These are phyloP conservation scores for Gallinago undulata DNA, from an alignment of 2,113 vertebrate genomes.

Conservation along the genomic window DNA sequence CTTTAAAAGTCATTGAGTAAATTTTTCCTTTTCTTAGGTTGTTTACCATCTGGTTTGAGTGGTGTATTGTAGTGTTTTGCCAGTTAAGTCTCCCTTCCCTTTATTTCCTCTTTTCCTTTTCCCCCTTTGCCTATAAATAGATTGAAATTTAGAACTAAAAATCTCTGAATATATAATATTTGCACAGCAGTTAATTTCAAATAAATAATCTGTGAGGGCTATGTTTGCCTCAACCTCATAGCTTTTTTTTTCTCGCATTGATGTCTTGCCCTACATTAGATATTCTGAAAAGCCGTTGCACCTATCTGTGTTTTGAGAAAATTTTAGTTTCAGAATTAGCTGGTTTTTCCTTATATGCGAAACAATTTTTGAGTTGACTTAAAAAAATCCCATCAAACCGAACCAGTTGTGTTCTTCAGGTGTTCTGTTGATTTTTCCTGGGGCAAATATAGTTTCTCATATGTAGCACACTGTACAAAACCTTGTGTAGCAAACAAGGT, in stretches of 20 bases:
- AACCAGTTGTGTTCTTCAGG: not conserved
- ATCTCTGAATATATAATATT: not conserved
- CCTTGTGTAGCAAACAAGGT: not conserved
- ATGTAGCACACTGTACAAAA: not conserved
- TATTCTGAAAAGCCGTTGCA: not conserved
- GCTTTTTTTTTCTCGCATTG: not conserved
- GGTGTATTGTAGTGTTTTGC: not conserved
- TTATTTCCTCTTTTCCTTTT: not conserved
- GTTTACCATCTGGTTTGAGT: not conserved
- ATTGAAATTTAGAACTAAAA: not conserved
- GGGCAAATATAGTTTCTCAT: not conserved
- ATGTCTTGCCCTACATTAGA: not conserved
- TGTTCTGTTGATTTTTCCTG: not conserved
- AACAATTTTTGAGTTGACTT: not conserved
- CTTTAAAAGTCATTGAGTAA: not conserved
- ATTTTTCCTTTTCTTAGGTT: not conserved
- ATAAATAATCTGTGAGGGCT: not conserved
- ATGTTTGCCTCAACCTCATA: not conserved
- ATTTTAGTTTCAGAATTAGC: not conserved
- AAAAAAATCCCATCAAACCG: not conserved
- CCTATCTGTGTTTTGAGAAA: not conserved
- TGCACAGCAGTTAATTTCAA: not conserved
- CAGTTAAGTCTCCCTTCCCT: not conserved
- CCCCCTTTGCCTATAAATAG: not conserved
- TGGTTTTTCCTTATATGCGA: not conserved